Evolutionary conservation across 1,140 invertebrate species (phyloP), one percentile per base, ranked within the genome.

Genomic region (Diorhabda sublineata): DNA sequence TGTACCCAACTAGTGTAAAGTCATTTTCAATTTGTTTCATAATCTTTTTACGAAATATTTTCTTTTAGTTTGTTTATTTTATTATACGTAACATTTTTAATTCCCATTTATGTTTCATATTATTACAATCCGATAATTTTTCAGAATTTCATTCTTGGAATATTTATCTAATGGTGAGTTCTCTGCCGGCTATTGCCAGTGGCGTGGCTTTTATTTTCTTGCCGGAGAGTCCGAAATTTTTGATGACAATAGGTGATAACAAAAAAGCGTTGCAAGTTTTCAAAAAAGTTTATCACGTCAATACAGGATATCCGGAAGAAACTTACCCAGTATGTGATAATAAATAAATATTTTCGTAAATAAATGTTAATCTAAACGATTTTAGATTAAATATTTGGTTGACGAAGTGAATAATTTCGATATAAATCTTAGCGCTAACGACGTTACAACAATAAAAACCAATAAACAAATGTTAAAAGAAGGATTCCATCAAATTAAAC

Each of bases 161-260:
- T 69, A 81, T 94, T 5, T 94, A 91, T 79, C 81, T 94, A 2
- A 83, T 89, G 5, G 71, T 86, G 0, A 86, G 88, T 64, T 87
- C 88, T 0, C 47, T 92, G 45, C 89, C 92, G 3, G 87, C 87
- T n/a, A 74, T 93, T 0, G 71, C 89, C 2, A 87, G 89, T 5
- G 87, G 86, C 1, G 58, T 88, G 5, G 81, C 86, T 0, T 85
- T 92, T 63, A 81, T 86, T 64, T 77, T 78, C 43, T 58, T 77
- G 43, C 89, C 91, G 2, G 92, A 94, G 79, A 93, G 91, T 76
- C 92, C 92, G 3, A 93, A 93, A 79, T 94, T 91, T 78, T 81
- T 93, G 0, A 90, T 94, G 86, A 87, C 89, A 0, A 83, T 86
- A 71, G 89, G 90, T 64, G 83, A 86, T 59, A 90, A 89, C 70